Base-by-base conservation (phyloP, 2,888 invertebrate genomes). In the Rhingia campestris region DNA sequence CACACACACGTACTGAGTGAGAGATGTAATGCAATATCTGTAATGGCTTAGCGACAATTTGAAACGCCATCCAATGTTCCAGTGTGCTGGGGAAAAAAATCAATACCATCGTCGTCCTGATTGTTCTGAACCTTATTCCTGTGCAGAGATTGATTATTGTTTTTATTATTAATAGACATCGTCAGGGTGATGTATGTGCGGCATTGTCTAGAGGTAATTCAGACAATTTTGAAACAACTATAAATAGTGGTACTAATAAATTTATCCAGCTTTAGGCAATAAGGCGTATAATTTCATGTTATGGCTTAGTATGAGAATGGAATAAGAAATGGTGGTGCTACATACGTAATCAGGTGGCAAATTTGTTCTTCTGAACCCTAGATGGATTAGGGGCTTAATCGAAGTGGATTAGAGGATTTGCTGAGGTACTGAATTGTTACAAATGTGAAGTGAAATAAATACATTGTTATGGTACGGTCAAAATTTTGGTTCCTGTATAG, bases 71-170 rank as follows among this genome's bases (percentile, higher is more conserved):
- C 10, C 58, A 12, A 14, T 58, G 49, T 39, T 30, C 22, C 4
- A 39, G 4, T 53, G 33, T 41, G 10, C 10, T 12, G 30, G 14
- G 4, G 6, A 33, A 69, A 2, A 74, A 74, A 74, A 74, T 74
- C 74, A 30, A 74, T 74, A 74, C 33, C 14, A 7, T 53, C 49
- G 41, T 49, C 32, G 49, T 41, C 58, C 5, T 70, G 74, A 64
- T 66, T 73, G 45, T 63, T 45, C 73, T 73, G 47, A 74, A 74
- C 45, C 64, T 56, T 56, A 12, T 64, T n/a, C 49, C 32, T 41
- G 12, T 58, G 54, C 14, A 33, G 56, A 74, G 58, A 74, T 74
- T 74, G 74, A 74, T 66, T 66, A 66, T 66, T 66, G 45, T 64
- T 66, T 22, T 41, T 47, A 30, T 69, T 69, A 56, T 56, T 56